Evolutionary conservation across 2,113 vertebrate species (phyloP).

Genomic region (Macrotis lagotis): DNA sequence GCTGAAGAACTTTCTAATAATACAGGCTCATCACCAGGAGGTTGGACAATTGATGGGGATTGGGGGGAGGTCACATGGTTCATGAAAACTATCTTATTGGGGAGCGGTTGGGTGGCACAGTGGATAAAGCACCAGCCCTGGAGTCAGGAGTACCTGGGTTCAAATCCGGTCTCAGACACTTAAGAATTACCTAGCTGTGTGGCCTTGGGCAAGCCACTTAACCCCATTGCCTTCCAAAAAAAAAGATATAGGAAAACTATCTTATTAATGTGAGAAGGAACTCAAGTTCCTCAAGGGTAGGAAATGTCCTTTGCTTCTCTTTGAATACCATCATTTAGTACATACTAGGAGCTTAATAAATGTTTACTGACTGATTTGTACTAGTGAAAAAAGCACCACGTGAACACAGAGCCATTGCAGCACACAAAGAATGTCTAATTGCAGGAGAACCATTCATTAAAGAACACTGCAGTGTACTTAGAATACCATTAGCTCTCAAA

Average conservation of each 20-base stretch:
- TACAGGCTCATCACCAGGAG: background rate
- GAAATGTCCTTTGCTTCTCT: background rate
- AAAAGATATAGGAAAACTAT: too few relatives aligned
- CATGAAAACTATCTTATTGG: background rate
- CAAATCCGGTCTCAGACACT: too few relatives aligned
- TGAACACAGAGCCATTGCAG: background rate
- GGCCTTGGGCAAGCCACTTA: too few relatives aligned
- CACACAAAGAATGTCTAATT: background rate
- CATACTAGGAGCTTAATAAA: background rate
- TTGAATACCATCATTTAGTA: background rate
- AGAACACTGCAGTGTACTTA: background rate
- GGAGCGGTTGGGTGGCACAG: too few relatives aligned
- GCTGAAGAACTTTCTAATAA: background rate
- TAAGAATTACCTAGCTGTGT: too few relatives aligned
- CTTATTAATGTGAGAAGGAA: background rate
- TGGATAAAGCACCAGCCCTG: too few relatives aligned
- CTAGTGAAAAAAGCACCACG: background rate
- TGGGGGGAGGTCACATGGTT: background rate
- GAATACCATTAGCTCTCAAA: constrained; percentile 21
- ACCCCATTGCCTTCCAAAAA: too few relatives aligned
- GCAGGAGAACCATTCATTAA: background rate
- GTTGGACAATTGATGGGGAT: background rate
- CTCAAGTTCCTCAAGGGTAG: background rate
- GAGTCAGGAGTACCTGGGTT: too few relatives aligned
- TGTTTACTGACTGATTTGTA: background rate